phyloP scores from a whole-genome alignment of 2,888 invertebrate genomes.

The Miltochrista miniata region DNA sequence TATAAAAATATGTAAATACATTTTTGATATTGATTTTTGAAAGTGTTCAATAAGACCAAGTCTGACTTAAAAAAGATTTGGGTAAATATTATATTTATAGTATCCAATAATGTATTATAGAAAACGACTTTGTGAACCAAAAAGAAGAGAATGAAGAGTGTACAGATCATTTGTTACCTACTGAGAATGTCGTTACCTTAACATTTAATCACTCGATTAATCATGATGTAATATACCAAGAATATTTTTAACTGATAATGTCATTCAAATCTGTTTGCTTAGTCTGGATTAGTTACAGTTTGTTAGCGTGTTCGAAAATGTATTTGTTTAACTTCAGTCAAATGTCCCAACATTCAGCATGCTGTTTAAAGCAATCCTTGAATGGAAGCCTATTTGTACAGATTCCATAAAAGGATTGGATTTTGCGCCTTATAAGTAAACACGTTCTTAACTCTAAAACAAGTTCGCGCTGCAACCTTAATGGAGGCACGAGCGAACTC shows the following conservation, averaged over 20 bases:
- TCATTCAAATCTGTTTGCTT: constrained; percentile 5
- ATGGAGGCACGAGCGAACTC: constrained; percentile 61
- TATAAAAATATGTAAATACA: too few relatives aligned
- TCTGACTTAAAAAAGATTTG: too few relatives aligned
- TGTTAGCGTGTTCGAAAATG: background rate
- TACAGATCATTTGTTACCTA: background rate
- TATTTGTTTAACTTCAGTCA: constrained; percentile 45
- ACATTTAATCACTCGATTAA: background rate
- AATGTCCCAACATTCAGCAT: constrained; percentile 36
- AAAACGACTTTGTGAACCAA: background rate
- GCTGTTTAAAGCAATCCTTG: constrained; percentile 62
- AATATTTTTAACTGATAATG: constrained; percentile 3
- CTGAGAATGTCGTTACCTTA: background rate
- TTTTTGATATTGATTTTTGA: too few relatives aligned
- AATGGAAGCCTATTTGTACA: constrained; percentile 68
- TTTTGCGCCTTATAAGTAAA: constrained; percentile 76
- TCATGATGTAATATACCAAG: background rate
- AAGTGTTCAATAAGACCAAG: too few relatives aligned
- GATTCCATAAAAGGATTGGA: constrained; percentile 61
- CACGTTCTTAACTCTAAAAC: constrained; percentile 66
- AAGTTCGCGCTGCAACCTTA: constrained; percentile 73
- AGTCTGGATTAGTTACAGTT: constrained; percentile 2
- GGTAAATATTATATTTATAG: constrained; percentile 3
- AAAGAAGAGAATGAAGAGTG: too few relatives aligned
- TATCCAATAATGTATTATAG: background rate